Percentiles rank a stretch among this genome's conserved stretches.
Conservation (phyloP, 2,888 invertebrate genomes). For the Crepidodera aurea region DNA sequence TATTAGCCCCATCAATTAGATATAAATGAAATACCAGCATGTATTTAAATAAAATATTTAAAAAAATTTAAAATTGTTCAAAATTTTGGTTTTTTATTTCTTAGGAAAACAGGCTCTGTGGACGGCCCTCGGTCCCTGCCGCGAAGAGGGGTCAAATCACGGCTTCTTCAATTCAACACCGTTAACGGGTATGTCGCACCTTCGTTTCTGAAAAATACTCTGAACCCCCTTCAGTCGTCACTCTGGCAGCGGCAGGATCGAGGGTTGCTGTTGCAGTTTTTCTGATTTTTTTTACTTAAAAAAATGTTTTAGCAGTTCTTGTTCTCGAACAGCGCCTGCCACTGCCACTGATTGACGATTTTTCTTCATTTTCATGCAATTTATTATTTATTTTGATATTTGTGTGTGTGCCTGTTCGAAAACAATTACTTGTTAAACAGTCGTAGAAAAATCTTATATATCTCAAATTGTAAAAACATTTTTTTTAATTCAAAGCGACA, state of each 20-base stretch:
- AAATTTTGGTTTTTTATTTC: no score
- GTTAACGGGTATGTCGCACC: constrained; percentile 74
- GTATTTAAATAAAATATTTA: no score
- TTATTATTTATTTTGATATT: constrained; percentile 43
- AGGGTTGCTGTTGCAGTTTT: constrained; percentile 51
- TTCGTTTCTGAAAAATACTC: constrained; percentile 36
- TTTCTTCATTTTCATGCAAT: constrained; percentile 34
- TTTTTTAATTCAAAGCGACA: no score
- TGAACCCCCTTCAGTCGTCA: constrained; percentile 35
- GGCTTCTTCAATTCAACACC: constrained; percentile 88
- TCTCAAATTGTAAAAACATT: no score
- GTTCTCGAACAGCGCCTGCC: constrained; percentile 71
- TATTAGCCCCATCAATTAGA: no score
- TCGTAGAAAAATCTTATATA: no score
- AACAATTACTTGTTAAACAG: constrained; percentile 54
- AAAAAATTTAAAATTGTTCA: no score
- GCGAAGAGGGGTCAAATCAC: constrained; percentile 88
- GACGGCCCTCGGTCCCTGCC: constrained; percentile 89
- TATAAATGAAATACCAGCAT: no score
- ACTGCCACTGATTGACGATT: constrained; percentile 46
- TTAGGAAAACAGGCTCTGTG: constrained; percentile 67
- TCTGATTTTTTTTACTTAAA: constrained; percentile 33
- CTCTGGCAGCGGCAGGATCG: constrained; percentile 59
- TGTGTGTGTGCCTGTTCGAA: constrained; percentile 56
- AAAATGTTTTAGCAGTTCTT: constrained; percentile 42